phyloP scores from a whole-genome alignment of 2,113 vertebrate genomes.

The Suncus etruscus region DNA sequence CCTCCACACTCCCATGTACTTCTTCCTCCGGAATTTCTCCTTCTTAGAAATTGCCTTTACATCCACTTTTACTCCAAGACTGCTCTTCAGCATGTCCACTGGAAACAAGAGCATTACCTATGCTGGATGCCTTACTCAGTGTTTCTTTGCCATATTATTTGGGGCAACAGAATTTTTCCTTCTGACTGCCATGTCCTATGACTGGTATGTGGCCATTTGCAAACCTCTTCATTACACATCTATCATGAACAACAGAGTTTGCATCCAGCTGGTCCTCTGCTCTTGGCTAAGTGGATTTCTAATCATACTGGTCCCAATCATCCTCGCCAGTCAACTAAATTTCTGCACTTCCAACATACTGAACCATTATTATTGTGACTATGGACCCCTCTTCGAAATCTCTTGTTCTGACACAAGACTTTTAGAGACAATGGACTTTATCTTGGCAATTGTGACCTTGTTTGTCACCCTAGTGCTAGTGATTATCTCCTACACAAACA shows the following conservation, averaged over 20 bases:
- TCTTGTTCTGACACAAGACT: constrained; percentile 65
- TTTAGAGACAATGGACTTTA: constrained; percentile 37
- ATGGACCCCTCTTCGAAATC: constrained; percentile 52
- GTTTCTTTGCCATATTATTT: constrained; percentile 68
- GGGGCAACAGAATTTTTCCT: constrained; percentile 73
- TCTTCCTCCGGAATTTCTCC: constrained; percentile 74
- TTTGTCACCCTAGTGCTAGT: constrained; percentile 49
- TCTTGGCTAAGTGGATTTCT: constrained; percentile 67
- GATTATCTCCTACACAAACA: constrained; percentile 33
- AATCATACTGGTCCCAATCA: constrained; percentile 50
- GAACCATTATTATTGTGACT: constrained; percentile 63
- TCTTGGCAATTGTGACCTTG: constrained; percentile 36
- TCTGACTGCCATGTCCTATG: constrained; percentile 81
- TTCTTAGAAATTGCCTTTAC: constrained; percentile 76
- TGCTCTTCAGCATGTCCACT: constrained; percentile 57
- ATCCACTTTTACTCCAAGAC: constrained; percentile 53
- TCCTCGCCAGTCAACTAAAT: constrained; percentile 54
- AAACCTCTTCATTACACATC: constrained; percentile 73
- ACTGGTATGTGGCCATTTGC: constrained; percentile 79
- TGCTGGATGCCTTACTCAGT: constrained; percentile 73
- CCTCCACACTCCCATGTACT: constrained; percentile 68
- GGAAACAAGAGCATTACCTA: constrained; percentile 64
- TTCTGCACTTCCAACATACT: constrained; percentile 70
- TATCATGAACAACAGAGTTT: constrained; percentile 73
- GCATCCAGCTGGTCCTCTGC: constrained; percentile 60